These are phyloP conservation scores for Molossus alvarezi DNA, from an alignment of 2,797 vertebrate species.

Conservation along the genomic window DNA sequence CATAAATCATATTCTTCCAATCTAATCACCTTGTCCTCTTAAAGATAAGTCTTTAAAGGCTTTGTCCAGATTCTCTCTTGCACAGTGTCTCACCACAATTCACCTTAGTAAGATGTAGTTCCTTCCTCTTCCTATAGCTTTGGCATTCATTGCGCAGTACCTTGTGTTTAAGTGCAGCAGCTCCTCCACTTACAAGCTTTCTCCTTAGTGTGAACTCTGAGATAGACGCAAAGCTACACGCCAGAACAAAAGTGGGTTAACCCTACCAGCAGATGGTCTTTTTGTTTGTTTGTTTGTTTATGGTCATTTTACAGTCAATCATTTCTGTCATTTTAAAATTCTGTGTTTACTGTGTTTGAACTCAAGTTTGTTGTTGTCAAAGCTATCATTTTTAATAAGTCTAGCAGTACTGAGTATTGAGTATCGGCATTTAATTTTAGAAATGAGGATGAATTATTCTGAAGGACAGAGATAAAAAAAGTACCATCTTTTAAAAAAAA, in stretches of 20 bases:
- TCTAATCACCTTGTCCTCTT: not conserved
- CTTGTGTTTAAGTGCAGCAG: not conserved
- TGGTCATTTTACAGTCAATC: not conserved
- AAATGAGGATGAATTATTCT: constrained; percentile 44
- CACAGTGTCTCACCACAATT: not conserved
- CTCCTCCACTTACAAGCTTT: not conserved
- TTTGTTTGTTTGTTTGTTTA: not conserved
- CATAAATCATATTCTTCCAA: not conserved
- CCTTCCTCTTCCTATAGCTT: not conserved
- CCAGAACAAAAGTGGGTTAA: not conserved
- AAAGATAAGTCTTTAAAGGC: not conserved
- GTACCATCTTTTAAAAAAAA: not conserved
- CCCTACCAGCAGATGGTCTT: not conserved
- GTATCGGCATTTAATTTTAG: constrained; percentile 5
- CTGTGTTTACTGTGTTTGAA: constrained; percentile 3
- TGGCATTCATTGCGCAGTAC: not conserved
- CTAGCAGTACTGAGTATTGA: not conserved
- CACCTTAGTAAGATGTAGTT: not conserved
- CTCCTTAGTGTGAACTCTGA: not conserved
- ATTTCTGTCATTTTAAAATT: not conserved
- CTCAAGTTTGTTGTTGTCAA: constrained; percentile 25
- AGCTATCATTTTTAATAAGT: not conserved
- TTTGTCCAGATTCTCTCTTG: not conserved
- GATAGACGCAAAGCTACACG: not conserved
- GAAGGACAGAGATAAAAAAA: constrained; percentile 26